Evolutionary conservation across 2,888 invertebrate genomes (phyloP).

Genomic region (Halocaridina rubra): DNA sequence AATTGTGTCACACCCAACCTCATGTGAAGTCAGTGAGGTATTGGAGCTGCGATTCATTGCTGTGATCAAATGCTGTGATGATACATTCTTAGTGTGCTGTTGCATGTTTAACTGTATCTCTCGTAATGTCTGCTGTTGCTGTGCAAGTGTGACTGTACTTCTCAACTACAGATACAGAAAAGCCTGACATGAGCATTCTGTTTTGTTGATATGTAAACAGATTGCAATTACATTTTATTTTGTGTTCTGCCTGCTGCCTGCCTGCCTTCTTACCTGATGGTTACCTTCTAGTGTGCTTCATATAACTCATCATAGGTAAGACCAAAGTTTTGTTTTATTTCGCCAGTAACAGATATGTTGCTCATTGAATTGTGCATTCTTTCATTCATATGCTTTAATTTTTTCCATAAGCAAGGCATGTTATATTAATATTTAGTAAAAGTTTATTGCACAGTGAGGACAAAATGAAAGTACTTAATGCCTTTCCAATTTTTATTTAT

Average conservation of each 20-base stretch:
- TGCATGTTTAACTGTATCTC: not conserved
- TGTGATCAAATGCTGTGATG: not conserved
- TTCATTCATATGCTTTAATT: too few relatives aligned
- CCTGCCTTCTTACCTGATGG: slow-evolving; percentile 45
- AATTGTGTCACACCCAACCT: slow-evolving; percentile 51
- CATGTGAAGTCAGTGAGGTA: slow-evolving; percentile 37
- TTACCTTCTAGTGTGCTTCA: slow-evolving; percentile 25
- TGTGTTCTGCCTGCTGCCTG: slow-evolving; percentile 36
- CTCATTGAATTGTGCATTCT: too few relatives aligned
- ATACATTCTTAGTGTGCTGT: not conserved
- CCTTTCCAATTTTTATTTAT: too few relatives aligned
- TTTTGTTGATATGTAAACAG: slow-evolving; percentile 38
- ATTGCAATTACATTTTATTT: slow-evolving; percentile 14
- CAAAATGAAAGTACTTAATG: too few relatives aligned
- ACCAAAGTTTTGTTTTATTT: not conserved
- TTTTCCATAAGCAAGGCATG: too few relatives aligned
- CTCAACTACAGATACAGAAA: slow-evolving; percentile 21
- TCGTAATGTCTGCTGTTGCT: not conserved
- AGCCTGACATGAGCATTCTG: slow-evolving; percentile 19
- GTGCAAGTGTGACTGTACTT: not conserved
- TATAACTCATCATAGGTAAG: slow-evolving; percentile 36
- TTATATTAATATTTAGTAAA: too few relatives aligned
- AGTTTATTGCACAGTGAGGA: too few relatives aligned
- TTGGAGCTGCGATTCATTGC: slow-evolving; percentile 22
- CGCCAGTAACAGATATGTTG: too few relatives aligned